These are phyloP conservation scores for Meteorus colon DNA, from an alignment of 2,888 invertebrate genomes.

Conservation along the genomic window DNA sequence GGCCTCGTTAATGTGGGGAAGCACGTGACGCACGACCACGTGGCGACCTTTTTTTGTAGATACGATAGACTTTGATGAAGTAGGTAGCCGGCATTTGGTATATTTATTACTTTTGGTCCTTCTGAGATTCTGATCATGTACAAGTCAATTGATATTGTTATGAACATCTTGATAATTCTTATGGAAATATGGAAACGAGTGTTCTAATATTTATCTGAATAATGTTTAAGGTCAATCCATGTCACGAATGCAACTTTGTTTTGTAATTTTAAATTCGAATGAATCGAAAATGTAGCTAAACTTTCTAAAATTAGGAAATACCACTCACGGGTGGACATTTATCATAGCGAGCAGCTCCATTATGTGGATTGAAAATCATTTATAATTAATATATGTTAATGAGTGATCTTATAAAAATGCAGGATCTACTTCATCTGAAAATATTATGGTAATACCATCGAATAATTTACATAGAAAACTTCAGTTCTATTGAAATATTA, in stretches of 20 bases:
- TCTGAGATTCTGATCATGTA: not conserved
- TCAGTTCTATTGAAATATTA: too few relatives aligned
- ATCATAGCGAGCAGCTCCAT: not conserved
- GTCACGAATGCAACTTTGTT: not conserved
- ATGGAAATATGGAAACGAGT: not conserved
- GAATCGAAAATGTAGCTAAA: not conserved
- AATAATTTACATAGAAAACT: too few relatives aligned
- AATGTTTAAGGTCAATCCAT: not conserved
- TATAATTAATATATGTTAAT: too few relatives aligned
- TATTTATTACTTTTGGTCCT: not conserved
- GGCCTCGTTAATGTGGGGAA: not conserved
- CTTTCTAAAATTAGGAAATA: constrained; percentile 9
- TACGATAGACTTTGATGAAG: not conserved
- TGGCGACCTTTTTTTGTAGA: not conserved
- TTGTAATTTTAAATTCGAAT: not conserved
- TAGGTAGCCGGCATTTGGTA: not conserved
- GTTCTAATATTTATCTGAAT: not conserved
- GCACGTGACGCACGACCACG: constrained; percentile 1
- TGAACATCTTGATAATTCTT: not conserved
- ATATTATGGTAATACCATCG: too few relatives aligned
- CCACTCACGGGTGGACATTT: not conserved
- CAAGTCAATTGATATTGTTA: not conserved
- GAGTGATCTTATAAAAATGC: too few relatives aligned
- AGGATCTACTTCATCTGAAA: too few relatives aligned
- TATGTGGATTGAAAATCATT: too few relatives aligned